These are phyloP conservation scores for Diplosoma virens DNA, from an alignment of 23 tunicate genomes.

Conservation along the genomic window DNA sequence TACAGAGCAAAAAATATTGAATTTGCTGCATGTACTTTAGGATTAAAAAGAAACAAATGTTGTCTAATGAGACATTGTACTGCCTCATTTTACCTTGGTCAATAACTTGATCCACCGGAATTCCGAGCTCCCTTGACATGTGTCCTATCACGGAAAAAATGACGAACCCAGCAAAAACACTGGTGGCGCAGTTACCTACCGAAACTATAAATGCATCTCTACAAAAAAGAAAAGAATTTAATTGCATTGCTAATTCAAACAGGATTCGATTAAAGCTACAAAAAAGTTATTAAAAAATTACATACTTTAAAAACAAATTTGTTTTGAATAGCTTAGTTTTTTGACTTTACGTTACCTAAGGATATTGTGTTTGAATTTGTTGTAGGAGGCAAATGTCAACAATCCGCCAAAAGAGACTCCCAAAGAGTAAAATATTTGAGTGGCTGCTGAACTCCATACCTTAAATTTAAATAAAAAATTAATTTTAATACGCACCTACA, in stretches of 20 bases:
- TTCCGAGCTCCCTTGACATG: constrained; percentile 70
- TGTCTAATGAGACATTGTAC: too few relatives aligned
- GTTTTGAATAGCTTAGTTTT: too few relatives aligned
- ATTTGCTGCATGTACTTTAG: too few relatives aligned
- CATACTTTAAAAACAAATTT: neutral
- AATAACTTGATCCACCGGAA: constrained; percentile 72
- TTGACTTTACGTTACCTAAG: constrained; percentile 64
- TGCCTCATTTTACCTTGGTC: constrained; percentile 78
- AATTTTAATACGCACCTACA: too few relatives aligned
- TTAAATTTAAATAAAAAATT: too few relatives aligned
- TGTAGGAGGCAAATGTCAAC: constrained; percentile 94
- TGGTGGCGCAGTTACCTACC: constrained; percentile 90
- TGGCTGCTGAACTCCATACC: constrained; percentile 98
- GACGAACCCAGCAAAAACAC: constrained; percentile 96
- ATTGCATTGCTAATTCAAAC: neutral
- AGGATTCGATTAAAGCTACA: too few relatives aligned
- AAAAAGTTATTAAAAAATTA: neutral
- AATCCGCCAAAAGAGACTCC: constrained; percentile 90
- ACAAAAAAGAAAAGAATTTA: neutral
- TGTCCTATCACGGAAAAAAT: constrained; percentile 97
- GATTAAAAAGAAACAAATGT: too few relatives aligned
- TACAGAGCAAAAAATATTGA: too few relatives aligned
- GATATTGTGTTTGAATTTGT: constrained; percentile 89
- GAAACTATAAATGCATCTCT: constrained; percentile 96
- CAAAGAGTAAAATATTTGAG: constrained; percentile 94